Evolutionary conservation across 2,113 vertebrate genomes (phyloP).

Genomic region (Lepidothrix coronata): DNA sequence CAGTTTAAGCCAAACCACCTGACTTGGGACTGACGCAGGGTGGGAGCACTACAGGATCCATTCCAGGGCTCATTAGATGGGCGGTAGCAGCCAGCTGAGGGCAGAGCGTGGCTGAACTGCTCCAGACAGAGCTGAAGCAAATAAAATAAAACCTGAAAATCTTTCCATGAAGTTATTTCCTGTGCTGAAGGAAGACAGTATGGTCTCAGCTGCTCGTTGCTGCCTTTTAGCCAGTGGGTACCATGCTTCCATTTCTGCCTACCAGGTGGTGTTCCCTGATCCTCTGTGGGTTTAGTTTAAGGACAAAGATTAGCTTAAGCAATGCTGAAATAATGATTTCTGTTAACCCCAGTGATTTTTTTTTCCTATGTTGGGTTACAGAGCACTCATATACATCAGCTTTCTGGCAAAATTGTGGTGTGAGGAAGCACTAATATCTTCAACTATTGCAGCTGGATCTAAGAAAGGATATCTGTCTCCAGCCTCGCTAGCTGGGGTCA

Average conservation of each 20-base stretch:
- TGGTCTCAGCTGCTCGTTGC: not conserved
- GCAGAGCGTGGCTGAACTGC: not conserved
- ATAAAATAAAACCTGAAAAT: not conserved
- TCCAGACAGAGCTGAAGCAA: constrained; percentile 18
- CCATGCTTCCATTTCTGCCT: not conserved
- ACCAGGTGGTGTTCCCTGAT: not conserved
- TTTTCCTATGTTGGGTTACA: not conserved
- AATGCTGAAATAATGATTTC: not conserved
- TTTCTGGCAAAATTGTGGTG: not conserved
- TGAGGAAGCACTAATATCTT: not conserved
- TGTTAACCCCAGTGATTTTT: not conserved
- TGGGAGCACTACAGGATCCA: not conserved
- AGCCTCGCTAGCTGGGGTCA: not conserved
- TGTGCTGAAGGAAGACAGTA: not conserved
- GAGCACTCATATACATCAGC: not conserved
- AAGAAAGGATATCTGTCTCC: not conserved
- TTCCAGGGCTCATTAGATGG: not conserved
- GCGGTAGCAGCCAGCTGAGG: constrained; percentile 1
- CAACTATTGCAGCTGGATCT: not conserved
- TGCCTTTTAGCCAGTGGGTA: not conserved
- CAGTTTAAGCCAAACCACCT: not conserved
- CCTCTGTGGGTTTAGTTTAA: not conserved
- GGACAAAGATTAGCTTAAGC: not conserved
- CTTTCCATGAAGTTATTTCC: constrained; percentile 26
- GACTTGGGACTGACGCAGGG: not conserved